Evolutionary conservation across 2,888 invertebrate genomes (phyloP).

Genomic region (Clistopyga incitator): DNA sequence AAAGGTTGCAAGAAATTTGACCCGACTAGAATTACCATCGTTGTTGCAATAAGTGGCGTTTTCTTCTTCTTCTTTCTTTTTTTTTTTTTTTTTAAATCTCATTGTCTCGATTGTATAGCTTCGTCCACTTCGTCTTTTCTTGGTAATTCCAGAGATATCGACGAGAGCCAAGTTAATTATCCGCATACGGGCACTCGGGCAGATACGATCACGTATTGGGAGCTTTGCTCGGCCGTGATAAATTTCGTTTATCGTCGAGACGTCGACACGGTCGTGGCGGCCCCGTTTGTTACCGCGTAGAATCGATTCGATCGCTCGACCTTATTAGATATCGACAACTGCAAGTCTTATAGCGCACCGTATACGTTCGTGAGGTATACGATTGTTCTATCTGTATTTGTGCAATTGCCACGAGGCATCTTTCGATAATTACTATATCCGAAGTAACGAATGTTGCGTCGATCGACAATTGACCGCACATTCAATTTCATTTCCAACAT

Average conservation of each 20-base stretch:
- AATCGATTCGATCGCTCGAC: conserved; percentile 67
- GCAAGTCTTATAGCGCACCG: conserved; percentile 48
- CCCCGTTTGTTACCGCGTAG: conserved; percentile 52
- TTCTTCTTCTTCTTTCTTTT: background rate
- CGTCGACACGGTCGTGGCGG: conserved; percentile 58
- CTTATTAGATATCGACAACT: conserved; percentile 70
- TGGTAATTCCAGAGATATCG: conserved; percentile 36
- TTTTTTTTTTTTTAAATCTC: background rate
- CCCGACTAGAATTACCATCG: background rate
- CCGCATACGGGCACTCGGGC: conserved; percentile 54
- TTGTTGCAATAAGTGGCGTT: background rate
- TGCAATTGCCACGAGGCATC: conserved; percentile 17
- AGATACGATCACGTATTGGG: conserved; percentile 63
- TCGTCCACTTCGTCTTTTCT: conserved; percentile 15
- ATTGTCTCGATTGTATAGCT: conserved; percentile 8
- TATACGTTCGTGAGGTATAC: background rate
- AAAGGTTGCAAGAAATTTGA: background rate
- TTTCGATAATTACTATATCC: conserved; percentile 54
- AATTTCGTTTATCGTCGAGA: conserved; percentile 70
- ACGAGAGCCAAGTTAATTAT: conserved; percentile 62
- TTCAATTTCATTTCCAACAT: conserved; percentile 9
- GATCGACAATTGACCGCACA: conserved; percentile 37
- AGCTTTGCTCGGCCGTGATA: conserved; percentile 69
- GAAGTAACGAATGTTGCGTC: conserved; percentile 25
- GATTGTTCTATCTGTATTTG: background rate